Conservation (phyloP, 1,140 invertebrate genomes). For the Diabrotica virgifera region DNA sequence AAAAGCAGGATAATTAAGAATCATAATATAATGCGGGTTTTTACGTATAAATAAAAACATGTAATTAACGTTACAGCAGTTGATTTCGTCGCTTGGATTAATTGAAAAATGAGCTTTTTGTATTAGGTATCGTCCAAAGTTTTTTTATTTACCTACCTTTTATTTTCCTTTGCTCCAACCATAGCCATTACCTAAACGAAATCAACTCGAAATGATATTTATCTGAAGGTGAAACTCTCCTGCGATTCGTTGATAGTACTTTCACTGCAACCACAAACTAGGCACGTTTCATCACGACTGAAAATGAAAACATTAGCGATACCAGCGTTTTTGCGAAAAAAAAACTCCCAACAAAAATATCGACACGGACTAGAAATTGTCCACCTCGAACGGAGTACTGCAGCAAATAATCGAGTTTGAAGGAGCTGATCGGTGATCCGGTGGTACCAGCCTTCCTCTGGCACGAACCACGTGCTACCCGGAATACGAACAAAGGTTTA, state of each 20-base stretch:
- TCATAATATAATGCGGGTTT: too few relatives aligned
- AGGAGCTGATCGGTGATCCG: background rate
- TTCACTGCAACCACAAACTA: background rate
- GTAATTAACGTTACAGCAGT: too few relatives aligned
- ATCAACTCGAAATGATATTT: background rate
- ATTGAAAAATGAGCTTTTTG: too few relatives aligned
- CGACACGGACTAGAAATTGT: background rate
- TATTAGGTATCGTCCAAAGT: background rate
- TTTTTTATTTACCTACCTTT: slow-evolving; percentile 8
- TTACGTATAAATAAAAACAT: too few relatives aligned
- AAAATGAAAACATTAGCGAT: background rate
- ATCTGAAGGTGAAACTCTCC: background rate
- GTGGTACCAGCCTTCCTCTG: slow-evolving; percentile 7
- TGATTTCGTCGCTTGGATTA: too few relatives aligned
- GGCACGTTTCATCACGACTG: background rate
- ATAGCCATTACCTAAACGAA: background rate
- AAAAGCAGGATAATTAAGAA: too few relatives aligned
- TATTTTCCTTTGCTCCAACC: slow-evolving; percentile 11
- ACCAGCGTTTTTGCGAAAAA: background rate
- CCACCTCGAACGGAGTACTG: background rate
- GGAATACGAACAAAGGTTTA: slow-evolving; percentile 16
- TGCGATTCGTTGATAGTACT: background rate
- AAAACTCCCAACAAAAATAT: background rate
- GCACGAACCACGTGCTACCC: slow-evolving; percentile 13
- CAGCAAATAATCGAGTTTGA: background rate